phyloP scores from a whole-genome alignment of 1,140 invertebrate species.

The Ylistrum balloti region DNA sequence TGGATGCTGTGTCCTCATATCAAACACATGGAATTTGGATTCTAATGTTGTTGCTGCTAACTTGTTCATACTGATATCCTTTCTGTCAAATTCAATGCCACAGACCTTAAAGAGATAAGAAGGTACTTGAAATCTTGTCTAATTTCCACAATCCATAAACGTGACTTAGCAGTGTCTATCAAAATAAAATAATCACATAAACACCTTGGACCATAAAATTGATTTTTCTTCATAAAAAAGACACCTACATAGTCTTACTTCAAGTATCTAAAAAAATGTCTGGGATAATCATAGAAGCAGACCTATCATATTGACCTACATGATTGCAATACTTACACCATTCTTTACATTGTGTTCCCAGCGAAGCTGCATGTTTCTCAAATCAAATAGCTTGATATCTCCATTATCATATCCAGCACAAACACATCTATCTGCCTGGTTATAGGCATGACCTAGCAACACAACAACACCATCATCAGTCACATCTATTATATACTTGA shows the following conservation, averaged over 20 bases:
- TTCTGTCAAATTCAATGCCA: conserved; percentile 94
- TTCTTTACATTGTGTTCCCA: conserved; percentile 98
- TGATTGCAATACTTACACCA: conserved; percentile 86
- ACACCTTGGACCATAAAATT: no score
- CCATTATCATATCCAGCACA: conserved; percentile 98
- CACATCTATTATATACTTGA: no score
- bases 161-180: neutral
- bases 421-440: conserved; percentile 91
- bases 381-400: conserved; percentile 97
- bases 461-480: conserved; percentile 23
- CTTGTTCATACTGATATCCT: conserved; percentile 98
- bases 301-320: neutral
- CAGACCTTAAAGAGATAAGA: conserved; percentile 87
- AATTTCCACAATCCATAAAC: neutral
- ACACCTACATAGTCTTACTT: no score
- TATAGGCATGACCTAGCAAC: conserved; percentile 89
- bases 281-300: no score
- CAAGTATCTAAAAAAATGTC: no score
- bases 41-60: conserved; percentile 96
- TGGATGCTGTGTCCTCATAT: conserved; percentile 93
- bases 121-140: neutral
- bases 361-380: conserved; percentile 90
- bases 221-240: no score
- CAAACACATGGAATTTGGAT: conserved; percentile 94
- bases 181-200: neutral